phyloP scores from a whole-genome alignment of 2,113 vertebrate species.

The Actinemys pallida region DNA sequence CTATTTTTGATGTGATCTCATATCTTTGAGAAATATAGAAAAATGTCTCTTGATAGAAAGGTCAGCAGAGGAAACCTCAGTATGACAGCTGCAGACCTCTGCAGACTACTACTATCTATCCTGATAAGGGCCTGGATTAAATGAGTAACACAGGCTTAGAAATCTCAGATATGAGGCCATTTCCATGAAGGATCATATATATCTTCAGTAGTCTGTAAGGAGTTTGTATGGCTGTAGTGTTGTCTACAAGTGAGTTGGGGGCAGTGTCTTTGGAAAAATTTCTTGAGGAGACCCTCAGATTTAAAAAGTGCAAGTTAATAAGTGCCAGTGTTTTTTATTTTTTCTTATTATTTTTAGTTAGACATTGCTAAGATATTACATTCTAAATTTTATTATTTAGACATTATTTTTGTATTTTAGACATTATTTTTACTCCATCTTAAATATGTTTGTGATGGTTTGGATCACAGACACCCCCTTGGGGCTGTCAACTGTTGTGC shows the following conservation, averaged over 20 bases:
- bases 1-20: neutral
- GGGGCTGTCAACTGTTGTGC: too few relatives aligned
- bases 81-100: neutral
- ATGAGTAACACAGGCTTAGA: neutral
- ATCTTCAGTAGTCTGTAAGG: neutral
- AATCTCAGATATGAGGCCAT: neutral
- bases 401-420: neutral
- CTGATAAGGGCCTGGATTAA: neutral
- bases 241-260: neutral
- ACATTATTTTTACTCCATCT: neutral
- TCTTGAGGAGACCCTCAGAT: neutral
- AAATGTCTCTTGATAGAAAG: neutral
- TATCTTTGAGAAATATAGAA: neutral
- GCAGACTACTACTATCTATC: neutral
- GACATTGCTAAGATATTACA: neutral
- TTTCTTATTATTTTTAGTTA: neutral
- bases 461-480: too few relatives aligned
- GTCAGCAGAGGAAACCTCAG: neutral
- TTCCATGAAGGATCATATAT: neutral
- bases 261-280: neutral
- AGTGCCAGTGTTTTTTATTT: neutral
- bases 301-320: neutral
- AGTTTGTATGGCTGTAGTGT: neutral
- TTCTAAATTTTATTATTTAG: too few relatives aligned
- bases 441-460: neutral